These are phyloP conservation scores for Kradibia gibbosae DNA, from an alignment of 1,140 invertebrate genomes.

Conservation along the genomic window DNA sequence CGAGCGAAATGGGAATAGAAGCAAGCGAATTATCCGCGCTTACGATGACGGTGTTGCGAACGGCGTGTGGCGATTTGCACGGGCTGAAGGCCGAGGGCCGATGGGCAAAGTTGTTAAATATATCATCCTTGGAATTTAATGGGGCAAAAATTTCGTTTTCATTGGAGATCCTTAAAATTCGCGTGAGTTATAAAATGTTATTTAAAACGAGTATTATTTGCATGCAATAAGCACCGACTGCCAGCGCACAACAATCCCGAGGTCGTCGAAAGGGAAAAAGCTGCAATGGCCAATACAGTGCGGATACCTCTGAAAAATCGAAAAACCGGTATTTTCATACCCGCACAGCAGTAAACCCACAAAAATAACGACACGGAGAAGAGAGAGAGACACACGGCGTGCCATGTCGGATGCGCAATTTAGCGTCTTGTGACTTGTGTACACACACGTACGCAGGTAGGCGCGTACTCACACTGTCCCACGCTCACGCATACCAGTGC, in stretches of 20 bases:
- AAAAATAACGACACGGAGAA: constrained; percentile 39
- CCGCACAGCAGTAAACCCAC: constrained; percentile 35
- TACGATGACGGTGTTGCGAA: no score
- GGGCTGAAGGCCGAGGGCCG: no score
- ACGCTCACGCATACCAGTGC: no score
- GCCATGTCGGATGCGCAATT: constrained; percentile 29
- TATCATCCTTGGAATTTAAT: neutral
- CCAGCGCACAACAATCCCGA: constrained; percentile 1
- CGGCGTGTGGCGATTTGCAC: no score
- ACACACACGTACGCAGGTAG: neutral
- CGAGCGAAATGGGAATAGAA: neutral
- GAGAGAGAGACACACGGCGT: constrained; percentile 10
- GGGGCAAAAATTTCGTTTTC: constrained; percentile 13
- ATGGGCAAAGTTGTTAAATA: neutral
- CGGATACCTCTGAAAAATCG: constrained; percentile 29
- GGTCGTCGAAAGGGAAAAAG: constrained; percentile 50
- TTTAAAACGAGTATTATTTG: constrained; percentile 30
- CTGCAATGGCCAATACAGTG: neutral
- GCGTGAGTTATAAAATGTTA: constrained; percentile 16
- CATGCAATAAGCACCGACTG: neutral
- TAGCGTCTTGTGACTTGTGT: constrained; percentile 24
- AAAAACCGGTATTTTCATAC: constrained; percentile 43
- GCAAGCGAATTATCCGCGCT: neutral
- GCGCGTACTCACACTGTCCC: no score
- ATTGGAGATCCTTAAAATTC: constrained; percentile 6